Conservation (phyloP, 2,888 invertebrate species). For the Drosophila subquinaria region DNA sequence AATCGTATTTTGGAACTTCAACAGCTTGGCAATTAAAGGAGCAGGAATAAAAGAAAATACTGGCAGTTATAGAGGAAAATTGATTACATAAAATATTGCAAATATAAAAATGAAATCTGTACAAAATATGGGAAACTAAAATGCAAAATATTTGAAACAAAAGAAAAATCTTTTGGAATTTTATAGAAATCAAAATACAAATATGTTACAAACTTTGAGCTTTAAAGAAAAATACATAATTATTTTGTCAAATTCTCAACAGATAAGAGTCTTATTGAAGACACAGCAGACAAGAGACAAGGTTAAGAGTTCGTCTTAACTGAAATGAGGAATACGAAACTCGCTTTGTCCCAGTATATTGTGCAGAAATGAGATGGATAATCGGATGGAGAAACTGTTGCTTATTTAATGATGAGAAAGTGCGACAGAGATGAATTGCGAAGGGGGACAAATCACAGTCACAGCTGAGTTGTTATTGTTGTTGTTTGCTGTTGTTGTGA, state of each 20-base stretch:
- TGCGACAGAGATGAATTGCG: slow-evolving; percentile 33
- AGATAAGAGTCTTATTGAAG: not conserved
- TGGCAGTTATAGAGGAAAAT: not conserved
- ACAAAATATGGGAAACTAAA: not conserved
- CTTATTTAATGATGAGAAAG: slow-evolving; percentile 18
- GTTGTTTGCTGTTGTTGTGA: slow-evolving; percentile 10
- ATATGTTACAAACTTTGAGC: not conserved
- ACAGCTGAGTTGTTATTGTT: slow-evolving; percentile 23
- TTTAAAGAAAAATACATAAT: too few relatives aligned
- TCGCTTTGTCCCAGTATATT: slow-evolving; percentile 1
- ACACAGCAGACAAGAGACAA: not conserved
- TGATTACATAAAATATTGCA: not conserved
- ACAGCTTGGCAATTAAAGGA: slow-evolving; percentile 29
- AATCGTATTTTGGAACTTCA: slow-evolving; percentile 33
- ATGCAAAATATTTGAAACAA: not conserved
- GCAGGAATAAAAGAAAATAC: not conserved
- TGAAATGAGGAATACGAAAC: not conserved
- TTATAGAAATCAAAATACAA: too few relatives aligned
- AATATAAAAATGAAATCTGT: not conserved
- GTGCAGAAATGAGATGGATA: not conserved
- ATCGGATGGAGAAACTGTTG: slow-evolving; percentile 34
- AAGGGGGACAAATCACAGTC: slow-evolving; percentile 17
- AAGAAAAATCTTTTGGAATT: too few relatives aligned
- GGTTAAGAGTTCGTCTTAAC: not conserved
- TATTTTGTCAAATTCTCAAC: not conserved